Percentiles rank a stretch among this genome's conserved stretches.
Conservation (phyloP, 2,797 vertebrate species). For the Notolepis coatsorum region DNA sequence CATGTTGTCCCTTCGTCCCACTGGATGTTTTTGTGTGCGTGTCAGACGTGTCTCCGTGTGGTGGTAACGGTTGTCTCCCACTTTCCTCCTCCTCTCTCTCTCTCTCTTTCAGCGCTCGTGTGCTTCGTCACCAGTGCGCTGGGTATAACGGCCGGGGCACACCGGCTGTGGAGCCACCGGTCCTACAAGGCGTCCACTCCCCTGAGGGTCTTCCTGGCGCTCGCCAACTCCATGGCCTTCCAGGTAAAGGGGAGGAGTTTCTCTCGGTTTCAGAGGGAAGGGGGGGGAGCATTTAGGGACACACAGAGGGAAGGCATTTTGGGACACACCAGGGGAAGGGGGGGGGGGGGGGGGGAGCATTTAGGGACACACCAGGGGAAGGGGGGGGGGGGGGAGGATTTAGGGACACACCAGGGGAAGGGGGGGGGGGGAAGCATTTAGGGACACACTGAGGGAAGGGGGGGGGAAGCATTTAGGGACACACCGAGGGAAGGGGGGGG, state of each 20-base stretch:
- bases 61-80: constrained; percentile 31
- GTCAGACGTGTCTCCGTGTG: constrained; percentile 30
- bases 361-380: no score
- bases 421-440: no score
- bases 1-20: constrained; percentile 44
- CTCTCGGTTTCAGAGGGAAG: neutral
- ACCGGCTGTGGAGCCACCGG: constrained; percentile 96
- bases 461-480: no score
- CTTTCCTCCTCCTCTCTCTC: constrained; percentile 24
- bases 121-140: constrained; percentile 87
- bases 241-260: constrained; percentile 90
- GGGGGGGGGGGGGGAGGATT: no score
- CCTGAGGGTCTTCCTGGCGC: constrained; percentile 87
- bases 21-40: constrained; percentile 28
- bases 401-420: no score
- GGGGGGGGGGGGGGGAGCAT: no score
- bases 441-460: no score
- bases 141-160: constrained; percentile 92
- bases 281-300: no score
- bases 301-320: no score
- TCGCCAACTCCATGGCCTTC: constrained; percentile 92
- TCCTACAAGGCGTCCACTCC: constrained; percentile 91
- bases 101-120: constrained; percentile 69
- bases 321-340: no score
- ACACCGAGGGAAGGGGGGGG: no score